phyloP scores from a whole-genome alignment of 2,888 invertebrate species.

The Hirtodrosophila cameraria region DNA sequence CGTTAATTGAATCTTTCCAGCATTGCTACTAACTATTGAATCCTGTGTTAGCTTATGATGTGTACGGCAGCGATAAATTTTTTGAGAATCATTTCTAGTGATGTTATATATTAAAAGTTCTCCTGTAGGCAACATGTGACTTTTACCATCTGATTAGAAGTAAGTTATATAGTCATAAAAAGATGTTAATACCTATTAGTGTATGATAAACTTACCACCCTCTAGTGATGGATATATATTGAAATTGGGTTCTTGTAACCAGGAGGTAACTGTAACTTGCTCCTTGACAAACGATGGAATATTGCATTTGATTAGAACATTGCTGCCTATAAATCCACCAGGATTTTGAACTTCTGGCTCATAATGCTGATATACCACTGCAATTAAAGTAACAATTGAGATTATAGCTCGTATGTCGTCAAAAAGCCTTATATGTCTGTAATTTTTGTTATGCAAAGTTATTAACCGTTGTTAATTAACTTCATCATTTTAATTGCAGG shows the following conservation, averaged over 20 bases:
- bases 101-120: slow-evolving; percentile 87
- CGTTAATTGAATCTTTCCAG: slow-evolving; percentile 86
- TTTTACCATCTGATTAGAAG: slow-evolving; percentile 87
- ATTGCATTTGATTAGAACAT: slow-evolving; percentile 86
- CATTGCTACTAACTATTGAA: slow-evolving; percentile 86
- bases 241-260: slow-evolving; percentile 86
- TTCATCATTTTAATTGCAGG: too few species aligned
- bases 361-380: slow-evolving; percentile 86
- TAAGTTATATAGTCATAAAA: slow-evolving; percentile 1
- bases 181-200: neutral
- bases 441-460: too few species aligned
- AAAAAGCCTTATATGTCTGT: too few species aligned
- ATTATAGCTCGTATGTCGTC: too few species aligned
- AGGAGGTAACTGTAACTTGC: slow-evolving; percentile 86
- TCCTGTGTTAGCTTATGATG: slow-evolving; percentile 87
- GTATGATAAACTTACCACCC: slow-evolving; percentile 84
- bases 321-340: slow-evolving; percentile 86
- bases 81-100: slow-evolving; percentile 85
- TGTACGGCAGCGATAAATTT: slow-evolving; percentile 86
- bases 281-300: slow-evolving; percentile 86
- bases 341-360: slow-evolving; percentile 87
- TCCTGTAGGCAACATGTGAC: slow-evolving; percentile 86
- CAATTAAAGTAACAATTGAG: slow-evolving; percentile 25
- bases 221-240: slow-evolving; percentile 86
- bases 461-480: too few species aligned